Base-by-base conservation (phyloP, 2,113 vertebrate species). In the Archocentrus centrarchus region DNA sequence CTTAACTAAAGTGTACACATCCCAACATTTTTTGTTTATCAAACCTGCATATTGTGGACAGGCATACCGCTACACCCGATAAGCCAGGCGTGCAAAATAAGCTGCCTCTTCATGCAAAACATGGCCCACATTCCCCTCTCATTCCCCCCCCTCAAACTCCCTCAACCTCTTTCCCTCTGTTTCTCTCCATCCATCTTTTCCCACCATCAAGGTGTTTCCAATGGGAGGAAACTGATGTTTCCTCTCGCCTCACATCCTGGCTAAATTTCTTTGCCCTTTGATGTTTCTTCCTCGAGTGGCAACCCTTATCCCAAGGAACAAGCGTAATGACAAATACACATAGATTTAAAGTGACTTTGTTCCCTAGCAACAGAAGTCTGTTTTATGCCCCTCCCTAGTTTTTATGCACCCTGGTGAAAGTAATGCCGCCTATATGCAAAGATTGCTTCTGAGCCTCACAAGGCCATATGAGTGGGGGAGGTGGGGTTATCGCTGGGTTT, bases 251-350 rank as follows among this genome's bases (percentile, higher is more conserved):
- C 86, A 86, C 79, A 89, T 85, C 87, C 79, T 20, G 27, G 60
- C 66, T 73, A 89, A 83, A 92, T 93, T 81, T 89, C 32, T 57
- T 81, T 85, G 57, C 82, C 73, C 70, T 93, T 94, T 92, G 84
- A 93, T 92, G 91, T 90, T 82, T 85, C 79, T 53, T 78, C 79
- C 78, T 80, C 32, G 20, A 84, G 53, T 66, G 77, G 80, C 66
- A 55, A 84, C 79, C 81, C 75, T 64, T 81, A 86, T 92, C 87
- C 82, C 66, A 8, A n/a, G 37, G 57, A 87, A 85, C 6, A 32
- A 35, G 61, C 27, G 3, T 37, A 37, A 82, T 92, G 91, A 92
- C 80, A 91, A 87, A 92, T 87, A 82, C 77, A 24, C 66, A 62
- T 8, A 63, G 85, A 88, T 81, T 88, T 75, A 50, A 70, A 85